Conservation (phyloP, 1,140 invertebrate species). For the Catajapyx aquilonaris region DNA sequence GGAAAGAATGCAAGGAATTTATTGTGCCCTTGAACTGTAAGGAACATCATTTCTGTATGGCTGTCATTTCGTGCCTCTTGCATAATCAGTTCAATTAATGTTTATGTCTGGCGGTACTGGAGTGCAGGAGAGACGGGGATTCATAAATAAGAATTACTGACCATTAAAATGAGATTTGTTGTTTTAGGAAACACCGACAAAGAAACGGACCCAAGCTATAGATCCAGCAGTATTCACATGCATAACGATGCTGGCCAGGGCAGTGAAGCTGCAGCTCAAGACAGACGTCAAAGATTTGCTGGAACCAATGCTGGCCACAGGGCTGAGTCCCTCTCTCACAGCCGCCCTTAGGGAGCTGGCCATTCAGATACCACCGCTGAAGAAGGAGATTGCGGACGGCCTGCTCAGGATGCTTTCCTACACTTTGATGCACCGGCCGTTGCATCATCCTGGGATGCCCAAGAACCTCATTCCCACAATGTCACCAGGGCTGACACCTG, state of each 20-base stretch:
- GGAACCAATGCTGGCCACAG: slow-evolving; percentile 79
- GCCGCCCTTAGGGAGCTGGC: slow-evolving; percentile 78
- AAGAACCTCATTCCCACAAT: slow-evolving; percentile 15
- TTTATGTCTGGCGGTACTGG: no score
- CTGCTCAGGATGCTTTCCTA: slow-evolving; percentile 32
- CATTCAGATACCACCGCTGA: slow-evolving; percentile 64
- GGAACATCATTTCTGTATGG: no score
- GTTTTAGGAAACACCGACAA: slow-evolving; percentile 17
- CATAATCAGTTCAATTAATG: no score
- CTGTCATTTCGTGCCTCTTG: no score
- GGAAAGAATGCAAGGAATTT: no score
- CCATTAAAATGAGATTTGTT: no score
- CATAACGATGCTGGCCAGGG: slow-evolving; percentile 76
- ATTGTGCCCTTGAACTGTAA: no score
- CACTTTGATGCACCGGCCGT: slow-evolving; percentile 71
- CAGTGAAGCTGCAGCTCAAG: slow-evolving; percentile 50
- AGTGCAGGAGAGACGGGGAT: no score
- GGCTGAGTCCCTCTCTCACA: slow-evolving; percentile 71
- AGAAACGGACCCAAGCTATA: slow-evolving; percentile 33
- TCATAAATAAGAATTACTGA: no score
- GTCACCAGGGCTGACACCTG: slow-evolving; percentile 15
- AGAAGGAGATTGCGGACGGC: slow-evolving; percentile 78
- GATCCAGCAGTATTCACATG: slow-evolving; percentile 87
- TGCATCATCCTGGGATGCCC: slow-evolving; percentile 55
- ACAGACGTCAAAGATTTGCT: slow-evolving; percentile 64